Conservation (phyloP, 2,888 invertebrate genomes). For the Xanthia icteritia region DNA sequence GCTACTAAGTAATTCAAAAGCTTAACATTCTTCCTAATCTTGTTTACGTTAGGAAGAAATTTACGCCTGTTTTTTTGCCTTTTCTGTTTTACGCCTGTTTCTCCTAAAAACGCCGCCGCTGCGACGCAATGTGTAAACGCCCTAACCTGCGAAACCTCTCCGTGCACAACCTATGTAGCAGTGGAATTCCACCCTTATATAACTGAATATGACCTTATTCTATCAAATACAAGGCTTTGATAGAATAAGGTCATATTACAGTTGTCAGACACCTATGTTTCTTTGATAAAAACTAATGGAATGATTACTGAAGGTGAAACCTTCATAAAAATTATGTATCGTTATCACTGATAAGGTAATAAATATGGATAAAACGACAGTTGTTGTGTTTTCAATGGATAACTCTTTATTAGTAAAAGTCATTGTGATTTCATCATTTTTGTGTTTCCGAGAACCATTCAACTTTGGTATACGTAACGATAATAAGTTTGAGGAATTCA, state of each 20-base stretch:
- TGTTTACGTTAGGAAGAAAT: too few species aligned
- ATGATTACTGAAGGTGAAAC: constrained; percentile 36
- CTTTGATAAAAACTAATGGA: constrained; percentile 6
- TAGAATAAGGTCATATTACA: constrained; percentile 2
- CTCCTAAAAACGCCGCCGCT: too few species aligned
- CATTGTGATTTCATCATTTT: not conserved
- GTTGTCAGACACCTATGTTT: not conserved
- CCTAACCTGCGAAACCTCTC: not conserved
- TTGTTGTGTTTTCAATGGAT: constrained; percentile 18
- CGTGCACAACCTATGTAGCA: not conserved
- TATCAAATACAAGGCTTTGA: too few species aligned
- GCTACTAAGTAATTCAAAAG: not conserved
- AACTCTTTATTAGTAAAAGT: not conserved
- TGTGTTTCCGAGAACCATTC: not conserved
- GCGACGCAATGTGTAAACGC: too few species aligned
- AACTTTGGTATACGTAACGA: not conserved
- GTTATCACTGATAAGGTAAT: constrained; percentile 41
- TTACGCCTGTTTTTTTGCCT: too few species aligned
- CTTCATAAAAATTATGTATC: constrained; percentile 24
- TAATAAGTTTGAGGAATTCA: not conserved
- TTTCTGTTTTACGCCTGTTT: too few species aligned
- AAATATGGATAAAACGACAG: constrained; percentile 9
- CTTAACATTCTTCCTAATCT: too few species aligned
- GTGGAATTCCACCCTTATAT: too few species aligned
- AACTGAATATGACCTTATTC: too few species aligned